A percentile compares a stretch with the other conserved stretches of the same genome.
phyloP scores from a whole-genome alignment of 2,797 vertebrate species.

The Hozukius guyotensis region DNA sequence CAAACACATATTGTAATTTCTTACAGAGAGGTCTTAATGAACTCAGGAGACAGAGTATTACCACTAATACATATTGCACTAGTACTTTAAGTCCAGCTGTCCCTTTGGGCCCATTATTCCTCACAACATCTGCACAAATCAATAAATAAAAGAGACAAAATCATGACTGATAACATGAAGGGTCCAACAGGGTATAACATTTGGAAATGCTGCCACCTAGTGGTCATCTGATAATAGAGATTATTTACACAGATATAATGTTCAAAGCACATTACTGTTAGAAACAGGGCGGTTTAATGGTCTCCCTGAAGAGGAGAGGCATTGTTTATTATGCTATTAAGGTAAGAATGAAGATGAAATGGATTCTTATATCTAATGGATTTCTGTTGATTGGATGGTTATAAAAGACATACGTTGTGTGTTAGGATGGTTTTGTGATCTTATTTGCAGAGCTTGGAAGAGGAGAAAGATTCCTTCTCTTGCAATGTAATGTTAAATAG shows the following conservation, averaged over 20 bases:
- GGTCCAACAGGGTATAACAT: not conserved
- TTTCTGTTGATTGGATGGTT: not conserved
- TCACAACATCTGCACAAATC: not conserved
- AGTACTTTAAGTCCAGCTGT: not conserved
- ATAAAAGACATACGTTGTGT: not conserved
- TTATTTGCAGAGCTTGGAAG: not conserved
- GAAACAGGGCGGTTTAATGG: not conserved
- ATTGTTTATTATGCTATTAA: not conserved
- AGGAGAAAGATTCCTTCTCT: not conserved
- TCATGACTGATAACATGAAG: not conserved
- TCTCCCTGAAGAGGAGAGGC: not conserved
- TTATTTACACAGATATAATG: not conserved
- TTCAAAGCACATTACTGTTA: not conserved
- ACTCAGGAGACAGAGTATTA: not conserved
- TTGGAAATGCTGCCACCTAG: constrained; percentile 74
- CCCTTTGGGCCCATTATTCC: not conserved
- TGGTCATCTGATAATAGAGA: constrained; percentile 3
- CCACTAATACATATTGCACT: not conserved
- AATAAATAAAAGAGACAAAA: not conserved
- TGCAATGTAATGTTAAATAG: not conserved
- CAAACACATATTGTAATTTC: not conserved
- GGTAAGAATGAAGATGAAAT: not conserved
- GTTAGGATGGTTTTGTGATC: not conserved
- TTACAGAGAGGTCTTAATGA: not conserved
- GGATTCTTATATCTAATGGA: too few species aligned